Percentiles rank a stretch among this genome's conserved stretches.
phyloP scores from a whole-genome alignment of 2,113 vertebrate genomes.

The Isichthys henryi region DNA sequence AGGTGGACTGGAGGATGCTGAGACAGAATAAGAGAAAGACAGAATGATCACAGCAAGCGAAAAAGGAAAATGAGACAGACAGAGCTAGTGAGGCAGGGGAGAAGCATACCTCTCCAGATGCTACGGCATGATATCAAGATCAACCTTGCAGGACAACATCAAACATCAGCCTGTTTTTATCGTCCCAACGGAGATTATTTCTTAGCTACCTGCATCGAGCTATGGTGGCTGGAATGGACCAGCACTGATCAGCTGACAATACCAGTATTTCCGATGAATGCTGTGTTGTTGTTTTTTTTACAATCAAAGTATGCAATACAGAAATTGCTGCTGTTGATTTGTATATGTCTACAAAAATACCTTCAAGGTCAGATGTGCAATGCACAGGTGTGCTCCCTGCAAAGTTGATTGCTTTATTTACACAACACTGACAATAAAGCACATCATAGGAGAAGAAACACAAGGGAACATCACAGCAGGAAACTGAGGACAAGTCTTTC shows the following conservation, averaged over 20 bases:
- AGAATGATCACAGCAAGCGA: background rate
- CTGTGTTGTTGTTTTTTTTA: background rate
- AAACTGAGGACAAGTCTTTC: background rate
- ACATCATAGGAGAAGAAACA: background rate
- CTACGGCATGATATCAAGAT: background rate
- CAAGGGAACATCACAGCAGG: background rate
- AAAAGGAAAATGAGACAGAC: background rate
- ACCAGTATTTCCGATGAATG: background rate
- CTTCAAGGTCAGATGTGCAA: background rate
- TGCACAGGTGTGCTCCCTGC: background rate
- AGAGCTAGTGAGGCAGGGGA: background rate
- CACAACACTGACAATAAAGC: background rate
- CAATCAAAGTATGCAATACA: background rate
- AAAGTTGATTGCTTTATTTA: background rate
- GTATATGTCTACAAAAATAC: background rate
- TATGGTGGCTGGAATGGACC: background rate
- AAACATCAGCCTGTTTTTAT: background rate
- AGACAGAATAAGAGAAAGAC: background rate
- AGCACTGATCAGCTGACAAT: background rate
- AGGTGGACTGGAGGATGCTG: background rate
- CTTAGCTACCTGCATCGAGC: background rate
- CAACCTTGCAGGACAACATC: background rate
- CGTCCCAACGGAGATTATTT: background rate
- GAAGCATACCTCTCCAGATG: background rate
- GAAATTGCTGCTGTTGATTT: background rate